Base-by-base conservation (phyloP, 2,888 invertebrate species). In the Cantharis rustica region DNA sequence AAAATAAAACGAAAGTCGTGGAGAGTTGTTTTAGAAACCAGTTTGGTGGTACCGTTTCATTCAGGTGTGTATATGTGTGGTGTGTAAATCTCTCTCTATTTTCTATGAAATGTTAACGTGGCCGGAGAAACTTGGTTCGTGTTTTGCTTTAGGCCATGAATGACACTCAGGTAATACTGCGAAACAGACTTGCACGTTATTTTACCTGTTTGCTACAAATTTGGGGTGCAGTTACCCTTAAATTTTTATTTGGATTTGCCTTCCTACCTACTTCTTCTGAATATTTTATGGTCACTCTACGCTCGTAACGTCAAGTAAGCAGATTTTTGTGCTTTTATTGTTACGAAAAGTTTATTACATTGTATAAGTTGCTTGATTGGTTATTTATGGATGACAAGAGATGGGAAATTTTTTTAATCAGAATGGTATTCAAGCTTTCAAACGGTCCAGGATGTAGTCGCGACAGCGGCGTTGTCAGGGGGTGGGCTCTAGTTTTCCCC, bases 51-150 rank as follows among this genome's bases (percentile, higher is more conserved):
- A 71, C 62, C 26, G 16, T 64, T 63, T 68, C 68, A 61, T 72
- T 71, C 72, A 72, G 66, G 72, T 68, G 72, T 7, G 31, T 66
- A 17, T 26, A 27, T 15, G 17, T 66, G 10, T 64, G 7, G 16
- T 17, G 16, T 66, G 23, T 16, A 66, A 66, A 66, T 10, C 10
- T 17, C 17, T 66, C 20, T 66, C 20, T 66, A 20, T 66, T 66
- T 66, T 66, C 64, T 66, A 66, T 66, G 64, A 66, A 66, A 47
- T 47, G 47, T 47, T 47, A 31, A 64, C 64, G 64, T 66, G 64
- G 64, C 64, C 26, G 69, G 73, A 23, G 73, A 73, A 73, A 73
- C 73, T 73, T 62, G 15, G 72, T 73, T 62, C 69, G 68, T 69
- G 73, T 27, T 68, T 69, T 61, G 73, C 72, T 66, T 47, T 13